Conservation (phyloP, 2,888 invertebrate species). For the Polyommatus icarus region DNA sequence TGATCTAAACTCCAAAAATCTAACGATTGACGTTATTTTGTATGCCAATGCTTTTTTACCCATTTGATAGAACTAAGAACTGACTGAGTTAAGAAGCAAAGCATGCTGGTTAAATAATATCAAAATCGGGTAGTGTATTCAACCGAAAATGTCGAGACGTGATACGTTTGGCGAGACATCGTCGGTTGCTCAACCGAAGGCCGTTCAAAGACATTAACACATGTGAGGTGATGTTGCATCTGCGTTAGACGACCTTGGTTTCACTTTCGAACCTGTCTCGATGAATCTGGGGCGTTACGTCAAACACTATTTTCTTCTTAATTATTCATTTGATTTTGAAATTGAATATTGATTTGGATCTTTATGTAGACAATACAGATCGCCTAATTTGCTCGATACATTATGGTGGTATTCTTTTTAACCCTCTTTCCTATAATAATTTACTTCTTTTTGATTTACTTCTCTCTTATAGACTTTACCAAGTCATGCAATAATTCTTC, state of each 20-base stretch:
- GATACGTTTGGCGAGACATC: conserved; percentile 42
- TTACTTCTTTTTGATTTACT: no score
- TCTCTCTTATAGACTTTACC: no score
- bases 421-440: no score
- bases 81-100: not conserved
- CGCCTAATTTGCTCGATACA: no score
- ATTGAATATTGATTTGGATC: not conserved
- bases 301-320: conserved; percentile 28
- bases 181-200: conserved; percentile 46
- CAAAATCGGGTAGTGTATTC: not conserved
- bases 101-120: not conserved
- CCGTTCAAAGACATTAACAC: conserved; percentile 48
- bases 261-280: conserved; percentile 63
- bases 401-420: no score
- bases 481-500: no score
- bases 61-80: not conserved
- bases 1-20: no score
- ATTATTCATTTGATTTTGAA: conserved; percentile 22
- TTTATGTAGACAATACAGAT: not conserved
- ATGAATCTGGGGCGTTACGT: conserved; percentile 28
- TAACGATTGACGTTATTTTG: not conserved
- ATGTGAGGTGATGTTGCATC: conserved; percentile 46
- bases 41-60: not conserved
- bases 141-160: conserved; percentile 23
- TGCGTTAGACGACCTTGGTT: conserved; percentile 51